phyloP scores from a whole-genome alignment of 2,113 vertebrate species.

The Erpornis zantholeuca region DNA sequence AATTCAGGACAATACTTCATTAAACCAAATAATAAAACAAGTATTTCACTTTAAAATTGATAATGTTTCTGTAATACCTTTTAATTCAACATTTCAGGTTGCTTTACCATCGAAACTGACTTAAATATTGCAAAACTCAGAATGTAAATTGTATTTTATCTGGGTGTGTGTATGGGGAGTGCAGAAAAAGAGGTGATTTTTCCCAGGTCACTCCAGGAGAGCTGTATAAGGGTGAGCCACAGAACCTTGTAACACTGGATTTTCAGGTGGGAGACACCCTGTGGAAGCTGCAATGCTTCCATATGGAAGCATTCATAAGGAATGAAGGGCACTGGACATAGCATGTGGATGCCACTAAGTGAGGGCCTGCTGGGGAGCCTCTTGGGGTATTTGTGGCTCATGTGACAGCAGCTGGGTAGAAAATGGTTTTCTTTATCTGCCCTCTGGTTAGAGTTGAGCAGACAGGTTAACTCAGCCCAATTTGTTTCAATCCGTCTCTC shows the following conservation, averaged over 20 bases:
- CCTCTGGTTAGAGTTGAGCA: background rate
- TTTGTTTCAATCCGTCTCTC: background rate
- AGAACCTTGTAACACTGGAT: background rate
- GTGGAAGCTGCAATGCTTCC: background rate
- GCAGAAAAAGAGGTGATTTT: background rate
- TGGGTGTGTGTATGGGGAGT: background rate
- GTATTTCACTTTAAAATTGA: background rate
- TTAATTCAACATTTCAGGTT: background rate
- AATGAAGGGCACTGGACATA: background rate
- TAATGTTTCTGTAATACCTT: background rate
- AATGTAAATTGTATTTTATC: background rate
- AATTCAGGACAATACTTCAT: background rate
- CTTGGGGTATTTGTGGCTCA: background rate
- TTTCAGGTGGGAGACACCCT: background rate
- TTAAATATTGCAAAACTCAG: background rate
- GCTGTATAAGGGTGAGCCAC: background rate
- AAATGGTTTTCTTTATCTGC: background rate
- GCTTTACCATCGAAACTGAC: background rate
- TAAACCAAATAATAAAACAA: background rate
- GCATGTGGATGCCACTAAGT: background rate
- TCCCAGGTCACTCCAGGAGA: background rate
- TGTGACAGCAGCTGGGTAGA: background rate
- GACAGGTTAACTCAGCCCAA: background rate
- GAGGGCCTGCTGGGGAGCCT: background rate
- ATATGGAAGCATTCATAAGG: too few species aligned